Evolutionary conservation across 2,113 vertebrate species (phyloP).

Genomic region (Nothocercus nigrocapillus): DNA sequence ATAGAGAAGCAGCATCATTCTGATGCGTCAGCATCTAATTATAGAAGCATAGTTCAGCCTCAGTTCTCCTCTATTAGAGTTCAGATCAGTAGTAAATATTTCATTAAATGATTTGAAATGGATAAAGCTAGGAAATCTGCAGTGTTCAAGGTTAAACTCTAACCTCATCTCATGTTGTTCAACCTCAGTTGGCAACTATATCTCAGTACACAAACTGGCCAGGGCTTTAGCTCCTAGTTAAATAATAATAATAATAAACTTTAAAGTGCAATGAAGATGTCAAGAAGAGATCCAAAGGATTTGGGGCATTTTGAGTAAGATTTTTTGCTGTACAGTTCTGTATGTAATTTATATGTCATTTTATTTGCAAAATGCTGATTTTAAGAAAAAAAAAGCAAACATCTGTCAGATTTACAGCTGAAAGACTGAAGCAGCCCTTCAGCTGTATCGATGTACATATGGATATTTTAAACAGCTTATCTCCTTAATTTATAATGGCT

Average conservation of each 20-base stretch:
- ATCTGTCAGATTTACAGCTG: not conserved
- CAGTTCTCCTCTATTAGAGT: not conserved
- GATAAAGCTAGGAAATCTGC: not conserved
- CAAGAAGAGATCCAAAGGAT: not conserved
- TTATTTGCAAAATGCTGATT: not conserved
- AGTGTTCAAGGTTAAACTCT: not conserved
- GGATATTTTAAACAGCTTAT: not conserved
- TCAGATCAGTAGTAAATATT: conserved; percentile 17
- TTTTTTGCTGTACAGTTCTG: not conserved
- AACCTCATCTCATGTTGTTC: not conserved
- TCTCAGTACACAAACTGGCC: not conserved
- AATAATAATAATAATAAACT: not conserved
- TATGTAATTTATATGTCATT: not conserved
- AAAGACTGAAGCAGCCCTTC: not conserved
- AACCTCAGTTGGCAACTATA: not conserved
- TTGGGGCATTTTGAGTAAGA: not conserved
- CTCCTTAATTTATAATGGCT: not conserved
- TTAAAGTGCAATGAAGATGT: not conserved
- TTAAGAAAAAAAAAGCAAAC: not conserved
- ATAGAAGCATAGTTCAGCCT: not conserved
- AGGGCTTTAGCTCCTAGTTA: not conserved
- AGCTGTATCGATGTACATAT: not conserved
- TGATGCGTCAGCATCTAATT: not conserved
- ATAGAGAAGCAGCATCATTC: not conserved
- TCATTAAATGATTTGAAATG: not conserved